phyloP scores from a whole-genome alignment of 1,140 invertebrate genomes.

The Acromyrmex echinatior region DNA sequence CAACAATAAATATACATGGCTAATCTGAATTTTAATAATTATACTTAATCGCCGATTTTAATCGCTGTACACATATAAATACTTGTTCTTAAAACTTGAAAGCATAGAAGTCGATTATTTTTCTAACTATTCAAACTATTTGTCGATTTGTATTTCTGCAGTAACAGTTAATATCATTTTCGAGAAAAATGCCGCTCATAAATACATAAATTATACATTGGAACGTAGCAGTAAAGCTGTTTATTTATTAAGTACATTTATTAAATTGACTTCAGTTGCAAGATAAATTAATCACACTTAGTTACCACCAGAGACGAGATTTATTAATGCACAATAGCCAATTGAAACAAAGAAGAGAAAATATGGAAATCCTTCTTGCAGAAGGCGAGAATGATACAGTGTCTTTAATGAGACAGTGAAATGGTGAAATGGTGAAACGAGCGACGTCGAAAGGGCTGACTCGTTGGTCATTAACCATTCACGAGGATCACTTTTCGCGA shows the following conservation, averaged over 20 bases:
- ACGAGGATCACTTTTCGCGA: slow-evolving; percentile 42
- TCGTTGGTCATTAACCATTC: slow-evolving; percentile 47
- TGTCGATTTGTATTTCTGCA: background rate
- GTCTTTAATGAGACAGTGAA: background rate
- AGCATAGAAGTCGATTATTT: background rate
- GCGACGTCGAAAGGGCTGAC: background rate
- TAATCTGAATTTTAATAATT: background rate
- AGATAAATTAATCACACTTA: slow-evolving; percentile 20
- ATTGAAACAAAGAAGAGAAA: background rate
- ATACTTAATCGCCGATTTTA: background rate
- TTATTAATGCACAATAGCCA: slow-evolving; percentile 2
- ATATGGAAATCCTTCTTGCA: background rate
- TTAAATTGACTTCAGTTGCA: background rate
- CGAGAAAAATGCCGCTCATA: background rate
- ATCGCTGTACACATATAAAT: background rate
- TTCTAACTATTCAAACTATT: background rate
- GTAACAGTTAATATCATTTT: background rate
- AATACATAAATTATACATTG: background rate
- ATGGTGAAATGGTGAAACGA: background rate
- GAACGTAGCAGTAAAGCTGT: background rate
- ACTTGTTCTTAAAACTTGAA: background rate
- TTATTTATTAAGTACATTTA: background rate
- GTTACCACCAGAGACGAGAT: background rate
- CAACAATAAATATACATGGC: background rate
- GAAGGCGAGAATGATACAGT: background rate